These are phyloP conservation scores for Amphiduros pacificus DNA, from an alignment of 2,888 invertebrate species.

Conservation along the genomic window DNA sequence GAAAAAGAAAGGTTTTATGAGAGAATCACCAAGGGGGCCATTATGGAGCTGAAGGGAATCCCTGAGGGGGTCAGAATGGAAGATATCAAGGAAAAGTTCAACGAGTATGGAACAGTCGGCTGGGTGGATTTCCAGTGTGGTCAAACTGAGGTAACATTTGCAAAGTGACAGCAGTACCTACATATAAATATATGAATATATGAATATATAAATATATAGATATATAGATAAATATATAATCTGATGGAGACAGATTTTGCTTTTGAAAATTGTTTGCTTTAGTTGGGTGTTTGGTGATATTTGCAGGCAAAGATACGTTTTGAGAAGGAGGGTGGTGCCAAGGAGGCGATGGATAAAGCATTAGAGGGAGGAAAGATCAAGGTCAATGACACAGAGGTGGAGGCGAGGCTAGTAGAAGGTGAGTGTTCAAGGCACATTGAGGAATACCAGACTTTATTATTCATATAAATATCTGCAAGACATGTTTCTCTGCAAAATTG, in stretches of 20 bases:
- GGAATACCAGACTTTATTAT: too few relatives aligned
- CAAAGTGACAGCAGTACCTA: background rate
- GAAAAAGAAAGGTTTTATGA: slow-evolving; percentile 17
- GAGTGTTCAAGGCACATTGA: too few relatives aligned
- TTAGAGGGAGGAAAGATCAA: slow-evolving; percentile 26
- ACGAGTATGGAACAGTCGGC: slow-evolving; percentile 63
- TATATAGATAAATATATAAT: too few relatives aligned
- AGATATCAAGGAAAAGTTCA: slow-evolving; percentile 71
- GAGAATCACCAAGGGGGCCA: slow-evolving; percentile 20
- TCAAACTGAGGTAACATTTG: slow-evolving; percentile 65
- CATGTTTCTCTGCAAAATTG: too few relatives aligned
- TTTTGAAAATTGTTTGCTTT: too few relatives aligned
- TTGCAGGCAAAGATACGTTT: slow-evolving; percentile 25
- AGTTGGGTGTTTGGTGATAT: background rate
- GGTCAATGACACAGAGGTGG: slow-evolving; percentile 23
- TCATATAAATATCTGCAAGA: too few relatives aligned
- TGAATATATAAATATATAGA: too few relatives aligned
- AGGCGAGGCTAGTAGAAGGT: slow-evolving; percentile 29
- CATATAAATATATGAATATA: background rate
- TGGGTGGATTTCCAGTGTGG: slow-evolving; percentile 79
- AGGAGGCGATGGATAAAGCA: slow-evolving; percentile 26
- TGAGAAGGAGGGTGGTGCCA: slow-evolving; percentile 26
- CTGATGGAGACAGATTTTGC: too few relatives aligned
- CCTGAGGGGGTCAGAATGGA: slow-evolving; percentile 62
- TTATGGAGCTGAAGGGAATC: slow-evolving; percentile 18